Conservation (phyloP, 2,113 vertebrate species). For the Ceyx margarethae region DNA sequence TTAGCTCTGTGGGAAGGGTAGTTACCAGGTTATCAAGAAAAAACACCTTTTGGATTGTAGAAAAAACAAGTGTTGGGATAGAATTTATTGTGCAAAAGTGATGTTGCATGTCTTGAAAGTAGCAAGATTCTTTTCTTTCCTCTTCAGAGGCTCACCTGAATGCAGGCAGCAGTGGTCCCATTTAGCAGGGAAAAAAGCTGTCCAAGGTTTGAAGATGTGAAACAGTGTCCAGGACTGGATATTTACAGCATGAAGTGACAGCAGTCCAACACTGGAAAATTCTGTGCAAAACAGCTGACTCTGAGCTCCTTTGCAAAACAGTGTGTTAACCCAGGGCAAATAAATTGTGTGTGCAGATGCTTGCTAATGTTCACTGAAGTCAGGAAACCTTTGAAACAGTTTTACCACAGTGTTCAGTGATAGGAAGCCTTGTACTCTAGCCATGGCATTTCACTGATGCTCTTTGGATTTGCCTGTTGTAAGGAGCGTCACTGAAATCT, state of each 20-base stretch:
- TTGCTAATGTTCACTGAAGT: not conserved
- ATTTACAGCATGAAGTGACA: not conserved
- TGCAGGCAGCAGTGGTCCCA: not conserved
- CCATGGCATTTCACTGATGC: not conserved
- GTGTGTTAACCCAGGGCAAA: not conserved
- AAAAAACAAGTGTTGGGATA: not conserved
- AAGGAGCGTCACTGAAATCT: not conserved
- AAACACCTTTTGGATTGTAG: not conserved
- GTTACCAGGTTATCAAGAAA: not conserved
- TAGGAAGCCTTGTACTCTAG: not conserved
- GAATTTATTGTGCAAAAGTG: not conserved
- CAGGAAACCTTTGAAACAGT: not conserved
- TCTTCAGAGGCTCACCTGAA: not conserved
- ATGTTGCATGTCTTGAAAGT: not conserved
- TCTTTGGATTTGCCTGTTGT: not conserved
- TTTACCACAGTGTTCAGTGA: not conserved
- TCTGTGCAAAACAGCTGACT: not conserved
- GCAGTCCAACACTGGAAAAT: not conserved
- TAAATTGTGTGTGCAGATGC: not conserved
- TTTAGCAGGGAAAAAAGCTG: not conserved
- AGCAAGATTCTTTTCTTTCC: not conserved
- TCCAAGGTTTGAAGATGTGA: not conserved
- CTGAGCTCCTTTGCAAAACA: not conserved
- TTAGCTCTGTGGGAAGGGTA: not conserved
- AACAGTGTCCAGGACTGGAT: not conserved